A percentile compares a stretch with the other conserved stretches of the same genome.
Conservation (phyloP, 2,797 vertebrate species). For the Danionella dracula region DNA sequence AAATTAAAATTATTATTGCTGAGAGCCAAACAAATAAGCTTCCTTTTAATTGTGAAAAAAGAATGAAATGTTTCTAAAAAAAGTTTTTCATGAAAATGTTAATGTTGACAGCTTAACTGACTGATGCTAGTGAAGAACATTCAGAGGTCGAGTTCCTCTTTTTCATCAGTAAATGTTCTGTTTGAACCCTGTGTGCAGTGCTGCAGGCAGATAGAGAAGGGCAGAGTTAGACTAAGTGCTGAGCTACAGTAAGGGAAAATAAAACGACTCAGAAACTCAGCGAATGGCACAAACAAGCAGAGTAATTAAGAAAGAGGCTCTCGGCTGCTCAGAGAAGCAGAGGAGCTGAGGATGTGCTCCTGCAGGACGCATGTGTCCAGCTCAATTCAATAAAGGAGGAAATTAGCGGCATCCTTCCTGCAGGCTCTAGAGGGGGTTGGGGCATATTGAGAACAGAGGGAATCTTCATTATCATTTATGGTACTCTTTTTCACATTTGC, state of each 20-base stretch:
- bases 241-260: neutral
- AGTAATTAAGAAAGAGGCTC: constrained; percentile 5
- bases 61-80: too few relatives aligned
- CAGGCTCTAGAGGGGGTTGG: constrained; percentile 46
- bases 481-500: constrained; percentile 55
- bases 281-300: neutral
- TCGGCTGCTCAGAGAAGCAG: neutral
- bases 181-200: neutral
- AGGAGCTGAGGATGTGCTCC: constrained; percentile 49
- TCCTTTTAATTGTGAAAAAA: too few relatives aligned
- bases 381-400: constrained; percentile 76
- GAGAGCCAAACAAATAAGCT: too few relatives aligned
- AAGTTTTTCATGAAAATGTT: too few relatives aligned
- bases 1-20: too few relatives aligned
- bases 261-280: neutral
- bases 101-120: too few relatives aligned
- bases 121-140: neutral
- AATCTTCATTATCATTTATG: constrained; percentile 65
- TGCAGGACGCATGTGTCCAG: constrained; percentile 59
- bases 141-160: neutral
- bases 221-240: neutral
- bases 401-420: constrained; percentile 75
- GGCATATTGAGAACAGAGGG: constrained; percentile 44
- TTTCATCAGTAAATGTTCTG: neutral
- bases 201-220: constrained; percentile 3